Conservation (phyloP, 2,888 invertebrate genomes). For the Drosophila helvetica region DNA sequence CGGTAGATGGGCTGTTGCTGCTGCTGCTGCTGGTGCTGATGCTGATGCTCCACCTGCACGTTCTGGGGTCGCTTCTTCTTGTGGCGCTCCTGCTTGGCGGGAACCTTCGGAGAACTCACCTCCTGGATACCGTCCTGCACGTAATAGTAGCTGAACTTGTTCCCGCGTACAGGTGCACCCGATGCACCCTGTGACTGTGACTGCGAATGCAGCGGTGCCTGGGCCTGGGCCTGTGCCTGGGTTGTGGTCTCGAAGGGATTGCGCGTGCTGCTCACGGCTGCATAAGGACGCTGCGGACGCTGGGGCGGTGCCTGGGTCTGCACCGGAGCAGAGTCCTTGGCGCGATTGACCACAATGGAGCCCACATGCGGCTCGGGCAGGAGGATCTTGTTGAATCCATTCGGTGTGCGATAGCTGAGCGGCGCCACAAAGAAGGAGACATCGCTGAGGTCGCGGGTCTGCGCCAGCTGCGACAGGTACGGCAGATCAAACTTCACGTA, state of each 20-base stretch:
- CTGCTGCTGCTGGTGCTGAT: neutral
- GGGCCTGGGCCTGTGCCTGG: constrained; percentile 40
- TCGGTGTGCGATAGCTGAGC: constrained; percentile 92
- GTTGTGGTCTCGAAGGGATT: constrained; percentile 67
- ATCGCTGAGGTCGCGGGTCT: constrained; percentile 87
- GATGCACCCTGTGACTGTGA: neutral
- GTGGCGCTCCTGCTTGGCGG: constrained; percentile 79
- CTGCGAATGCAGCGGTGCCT: constrained; percentile 8
- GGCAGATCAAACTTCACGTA: constrained; percentile 93
- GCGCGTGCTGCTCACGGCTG: constrained; percentile 47
- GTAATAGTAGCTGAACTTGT: constrained; percentile 80
- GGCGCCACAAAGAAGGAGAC: constrained; percentile 94
- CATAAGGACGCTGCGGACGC: constrained; percentile 63
- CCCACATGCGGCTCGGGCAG: constrained; percentile 94
- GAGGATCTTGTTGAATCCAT: constrained; percentile 93
- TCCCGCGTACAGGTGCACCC: constrained; percentile 70
- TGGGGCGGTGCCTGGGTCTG: constrained; percentile 48
- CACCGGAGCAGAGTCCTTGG: constrained; percentile 50
- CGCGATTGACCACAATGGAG: constrained; percentile 90
- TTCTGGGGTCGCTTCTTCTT: constrained; percentile 81
- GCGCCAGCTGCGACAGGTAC: constrained; percentile 87
- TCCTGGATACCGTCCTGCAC: constrained; percentile 81
- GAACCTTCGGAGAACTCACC: constrained; percentile 78
- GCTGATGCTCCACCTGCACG: constrained; percentile 54
- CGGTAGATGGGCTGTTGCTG: constrained; percentile 71